Evolutionary conservation across 1,140 invertebrate genomes (phyloP).

Genomic region (Penaeus vannamei): DNA sequence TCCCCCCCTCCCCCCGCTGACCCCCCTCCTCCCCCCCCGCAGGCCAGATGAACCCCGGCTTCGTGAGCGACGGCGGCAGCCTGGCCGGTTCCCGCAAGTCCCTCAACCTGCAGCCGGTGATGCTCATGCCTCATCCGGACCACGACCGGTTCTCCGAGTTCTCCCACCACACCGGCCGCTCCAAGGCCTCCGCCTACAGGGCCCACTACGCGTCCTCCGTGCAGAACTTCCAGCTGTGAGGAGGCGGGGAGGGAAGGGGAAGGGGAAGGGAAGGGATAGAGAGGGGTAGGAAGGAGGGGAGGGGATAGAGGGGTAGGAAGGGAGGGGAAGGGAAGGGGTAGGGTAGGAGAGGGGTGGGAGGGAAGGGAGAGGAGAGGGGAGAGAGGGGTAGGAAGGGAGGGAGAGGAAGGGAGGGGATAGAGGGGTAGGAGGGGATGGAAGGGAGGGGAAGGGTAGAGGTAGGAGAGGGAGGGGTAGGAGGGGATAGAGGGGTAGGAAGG

Average conservation of each 20-base stretch:
- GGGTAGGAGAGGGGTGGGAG: not conserved
- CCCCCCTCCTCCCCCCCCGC: slow-evolving; percentile 69
- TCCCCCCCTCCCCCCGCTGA: not conserved
- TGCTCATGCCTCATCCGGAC: slow-evolving; percentile 81
- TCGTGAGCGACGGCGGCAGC: slow-evolving; percentile 78
- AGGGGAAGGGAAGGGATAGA: not conserved
- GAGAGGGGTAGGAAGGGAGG: no score
- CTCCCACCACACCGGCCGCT: slow-evolving; percentile 78
- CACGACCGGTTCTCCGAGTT: slow-evolving; percentile 82
- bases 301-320: not conserved
- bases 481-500: no score
- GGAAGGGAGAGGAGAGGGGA: no score
- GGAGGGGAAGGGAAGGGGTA: not conserved
- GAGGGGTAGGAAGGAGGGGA: not conserved
- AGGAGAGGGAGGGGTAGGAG: no score
- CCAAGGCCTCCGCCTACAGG: slow-evolving; percentile 71
- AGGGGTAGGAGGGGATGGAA: no score
- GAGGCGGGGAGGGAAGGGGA: not conserved
- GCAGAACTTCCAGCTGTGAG: slow-evolving; percentile 78
- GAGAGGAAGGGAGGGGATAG: no score
- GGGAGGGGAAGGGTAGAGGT: no score
- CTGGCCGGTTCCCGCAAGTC: slow-evolving; percentile 88
- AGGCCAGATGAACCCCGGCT: slow-evolving; percentile 91
- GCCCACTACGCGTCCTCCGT: slow-evolving; percentile 70
- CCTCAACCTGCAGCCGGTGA: slow-evolving; percentile 86